Evolutionary conservation across 2,797 vertebrate genomes (phyloP), one percentile per base, ranked within the genome.

Genomic region (Rhinatrema bivittatum): DNA sequence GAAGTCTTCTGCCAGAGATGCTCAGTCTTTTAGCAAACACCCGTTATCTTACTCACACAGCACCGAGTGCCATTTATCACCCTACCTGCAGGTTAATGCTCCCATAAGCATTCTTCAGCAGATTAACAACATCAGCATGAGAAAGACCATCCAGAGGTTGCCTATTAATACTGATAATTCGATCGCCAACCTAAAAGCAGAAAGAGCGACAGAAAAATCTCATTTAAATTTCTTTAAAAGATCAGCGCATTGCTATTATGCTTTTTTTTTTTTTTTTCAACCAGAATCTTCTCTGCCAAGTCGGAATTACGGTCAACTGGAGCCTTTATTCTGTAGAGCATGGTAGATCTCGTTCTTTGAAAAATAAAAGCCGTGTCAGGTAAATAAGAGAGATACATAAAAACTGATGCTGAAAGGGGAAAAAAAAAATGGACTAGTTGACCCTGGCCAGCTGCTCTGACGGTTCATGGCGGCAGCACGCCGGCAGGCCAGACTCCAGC

Each of bases 81-180:
- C 37, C 6, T 85, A 95, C 93, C 91, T 98, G 86, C 66, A 97
- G 77, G 63, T 73, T 70, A 78, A 97, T 91, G 65, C 49, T 78
- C 48, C 91, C 91, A 26, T 81, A 92, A 68, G 90, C 85, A 56
- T 93, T 91, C 85, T 97, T 98, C 51, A 98, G 72, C 50, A 92
- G 84, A 74, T 80, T 79, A 60, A 98, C 94, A 2, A 87, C 93
- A 3, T 98, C 90, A 1, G 81, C 65, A 23, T 98, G 94, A 32
- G 89, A 81, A 74, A 90, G 70, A 44, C 83, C 85, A 36, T 98
- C 90, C 73, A 95, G 72, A 36, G 80, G 75, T 61, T 88, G 87
- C 51, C 84, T 70, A 48, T 97, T 95, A 54, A 98, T 91, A 69
- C 89, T 94, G 72, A 97, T 79, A 59, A 98, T 92, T 57, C 93